These are phyloP conservation scores for Stictocephala bisonia DNA, from an alignment of 2,888 invertebrate genomes.

Conservation along the genomic window DNA sequence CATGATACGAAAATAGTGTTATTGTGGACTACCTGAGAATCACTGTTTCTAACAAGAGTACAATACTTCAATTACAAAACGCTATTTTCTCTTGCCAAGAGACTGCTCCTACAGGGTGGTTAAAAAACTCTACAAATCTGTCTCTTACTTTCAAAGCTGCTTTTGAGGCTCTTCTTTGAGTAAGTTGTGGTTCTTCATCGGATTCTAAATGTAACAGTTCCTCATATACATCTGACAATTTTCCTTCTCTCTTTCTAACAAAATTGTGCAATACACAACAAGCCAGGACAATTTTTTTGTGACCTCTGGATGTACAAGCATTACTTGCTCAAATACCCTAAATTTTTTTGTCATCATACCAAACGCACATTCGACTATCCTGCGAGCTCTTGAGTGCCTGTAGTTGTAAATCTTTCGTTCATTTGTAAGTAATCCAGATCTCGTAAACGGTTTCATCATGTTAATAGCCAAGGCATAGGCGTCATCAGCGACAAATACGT, in stretches of 20 bases:
- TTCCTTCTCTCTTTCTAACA: slow-evolving; percentile 47
- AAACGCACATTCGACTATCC: slow-evolving; percentile 27
- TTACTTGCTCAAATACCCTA: slow-evolving; percentile 4
- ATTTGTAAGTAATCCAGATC: neutral
- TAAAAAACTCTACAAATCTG: slow-evolving; percentile 16
- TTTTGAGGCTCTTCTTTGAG: slow-evolving; percentile 37
- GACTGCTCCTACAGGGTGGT: slow-evolving; percentile 5
- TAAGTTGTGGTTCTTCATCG: slow-evolving; percentile 37
- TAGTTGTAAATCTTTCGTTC: slow-evolving; percentile 14
- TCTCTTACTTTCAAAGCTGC: slow-evolving; percentile 31
- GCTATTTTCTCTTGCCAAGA: slow-evolving; percentile 34
- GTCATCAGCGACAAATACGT: slow-evolving; percentile 37
- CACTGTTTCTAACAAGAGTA: no score
- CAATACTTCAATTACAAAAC: slow-evolving; percentile 23
- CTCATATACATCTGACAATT: slow-evolving; percentile 37
- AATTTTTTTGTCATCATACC: slow-evolving; percentile 29
- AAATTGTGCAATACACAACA: slow-evolving; percentile 44
- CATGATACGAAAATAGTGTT: no score
- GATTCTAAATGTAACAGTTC: slow-evolving; percentile 33
- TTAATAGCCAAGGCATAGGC: slow-evolving; percentile 1
- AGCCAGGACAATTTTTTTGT: slow-evolving; percentile 39
- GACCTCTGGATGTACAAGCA: slow-evolving; percentile 35
- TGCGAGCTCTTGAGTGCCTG: slow-evolving; percentile 16
- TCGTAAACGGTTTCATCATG: slow-evolving; percentile 21
- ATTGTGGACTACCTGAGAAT: no score